phyloP scores from a whole-genome alignment of 1,140 invertebrate genomes.

The Riptortus pedestris region DNA sequence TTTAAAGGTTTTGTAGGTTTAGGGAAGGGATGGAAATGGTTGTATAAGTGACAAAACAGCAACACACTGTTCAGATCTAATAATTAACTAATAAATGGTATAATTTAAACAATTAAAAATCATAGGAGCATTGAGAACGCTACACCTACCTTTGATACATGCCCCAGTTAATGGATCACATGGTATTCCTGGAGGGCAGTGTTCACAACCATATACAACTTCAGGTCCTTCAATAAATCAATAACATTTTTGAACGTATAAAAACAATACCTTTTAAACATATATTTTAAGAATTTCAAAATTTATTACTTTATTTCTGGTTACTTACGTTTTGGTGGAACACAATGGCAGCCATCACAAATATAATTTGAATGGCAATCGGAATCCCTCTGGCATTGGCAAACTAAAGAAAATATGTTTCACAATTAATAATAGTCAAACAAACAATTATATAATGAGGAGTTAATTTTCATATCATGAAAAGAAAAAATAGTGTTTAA shows the following conservation, averaged over 20 bases:
- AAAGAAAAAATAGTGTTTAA: too few relatives aligned
- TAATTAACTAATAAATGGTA: neutral
- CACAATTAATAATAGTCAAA: too few relatives aligned
- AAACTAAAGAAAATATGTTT: slow-evolving; percentile 42
- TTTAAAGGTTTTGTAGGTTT: neutral
- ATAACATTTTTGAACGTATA: neutral
- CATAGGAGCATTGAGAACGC: neutral
- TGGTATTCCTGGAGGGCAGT: slow-evolving; percentile 59
- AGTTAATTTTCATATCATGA: too few relatives aligned
- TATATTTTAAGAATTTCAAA: too few relatives aligned
- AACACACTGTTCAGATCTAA: slow-evolving; percentile 32
- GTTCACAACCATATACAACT: slow-evolving; percentile 45
- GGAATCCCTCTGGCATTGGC: slow-evolving; percentile 50
- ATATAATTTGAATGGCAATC: slow-evolving; percentile 47
- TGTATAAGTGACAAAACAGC: slow-evolving; percentile 33
- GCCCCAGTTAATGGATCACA: slow-evolving; percentile 64
- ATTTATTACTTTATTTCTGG: neutral
- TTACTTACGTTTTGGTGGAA: slow-evolving; percentile 33
- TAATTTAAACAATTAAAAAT: slow-evolving; percentile 15
- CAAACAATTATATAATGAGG: too few relatives aligned
- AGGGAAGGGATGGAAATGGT: slow-evolving; percentile 4
- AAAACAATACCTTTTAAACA: neutral
- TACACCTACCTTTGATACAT: slow-evolving; percentile 63
- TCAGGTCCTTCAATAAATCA: slow-evolving; percentile 6
- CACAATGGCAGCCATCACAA: slow-evolving; percentile 58